A percentile compares a stretch with the other conserved stretches of the same genome.
These are phyloP conservation scores for Cetoscarus ocellatus DNA, from an alignment of 2,797 vertebrate species.

Conservation along the genomic window DNA sequence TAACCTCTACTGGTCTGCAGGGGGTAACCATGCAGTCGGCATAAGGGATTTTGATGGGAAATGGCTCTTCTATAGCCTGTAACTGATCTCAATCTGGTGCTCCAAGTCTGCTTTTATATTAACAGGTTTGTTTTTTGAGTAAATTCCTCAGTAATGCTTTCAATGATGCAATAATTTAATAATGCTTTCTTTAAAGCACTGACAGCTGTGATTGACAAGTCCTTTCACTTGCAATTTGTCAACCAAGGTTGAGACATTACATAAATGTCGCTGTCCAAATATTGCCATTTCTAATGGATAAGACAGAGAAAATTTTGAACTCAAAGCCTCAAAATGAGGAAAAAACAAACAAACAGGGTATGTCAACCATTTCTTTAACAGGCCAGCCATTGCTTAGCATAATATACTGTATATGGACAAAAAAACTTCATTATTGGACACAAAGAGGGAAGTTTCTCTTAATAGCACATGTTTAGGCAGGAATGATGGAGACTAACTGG, in stretches of 20 bases:
- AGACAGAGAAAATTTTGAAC: neutral
- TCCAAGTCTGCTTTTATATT: too few species aligned
- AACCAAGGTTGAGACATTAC: neutral
- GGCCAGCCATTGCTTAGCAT: neutral
- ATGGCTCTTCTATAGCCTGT: too few species aligned
- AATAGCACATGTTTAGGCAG: neutral
- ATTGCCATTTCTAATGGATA: neutral
- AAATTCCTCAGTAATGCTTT: too few species aligned
- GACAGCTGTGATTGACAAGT: neutral
- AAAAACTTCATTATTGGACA: neutral
- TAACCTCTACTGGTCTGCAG: neutral
- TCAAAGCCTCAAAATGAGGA: neutral
- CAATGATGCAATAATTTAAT: too few species aligned
- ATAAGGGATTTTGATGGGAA: neutral
- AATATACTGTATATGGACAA: neutral
- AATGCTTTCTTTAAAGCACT: too few species aligned
- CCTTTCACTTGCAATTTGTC: neutral
- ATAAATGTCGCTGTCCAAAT: neutral
- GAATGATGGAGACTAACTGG: neutral
- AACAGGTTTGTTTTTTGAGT: too few species aligned
- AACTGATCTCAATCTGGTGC: too few species aligned
- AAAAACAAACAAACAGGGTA: neutral
- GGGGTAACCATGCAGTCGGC: neutral
- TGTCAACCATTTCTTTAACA: neutral
- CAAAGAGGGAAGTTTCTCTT: neutral